These are phyloP conservation scores for Heterohyrax brucei DNA, from an alignment of 2,797 vertebrate genomes.

Conservation along the genomic window DNA sequence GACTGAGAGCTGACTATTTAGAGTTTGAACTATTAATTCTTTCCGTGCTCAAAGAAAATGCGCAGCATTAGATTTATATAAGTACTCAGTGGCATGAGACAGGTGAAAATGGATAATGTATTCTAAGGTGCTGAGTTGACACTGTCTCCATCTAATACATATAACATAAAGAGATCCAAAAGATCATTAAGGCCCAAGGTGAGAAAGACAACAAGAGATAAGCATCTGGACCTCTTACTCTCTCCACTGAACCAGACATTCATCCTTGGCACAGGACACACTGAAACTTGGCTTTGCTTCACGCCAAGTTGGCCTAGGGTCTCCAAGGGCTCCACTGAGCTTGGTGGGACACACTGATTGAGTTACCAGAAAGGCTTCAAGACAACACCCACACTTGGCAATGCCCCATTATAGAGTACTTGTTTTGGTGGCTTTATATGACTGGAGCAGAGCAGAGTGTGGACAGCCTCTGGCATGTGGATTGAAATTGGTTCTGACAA, in stretches of 20 bases:
- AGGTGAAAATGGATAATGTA: background rate
- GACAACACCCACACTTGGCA: constrained; percentile 24
- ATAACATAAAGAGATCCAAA: background rate
- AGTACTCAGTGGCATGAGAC: constrained; percentile 14
- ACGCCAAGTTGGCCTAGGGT: constrained; percentile 70
- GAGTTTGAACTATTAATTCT: constrained; percentile 37
- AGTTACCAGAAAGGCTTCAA: constrained; percentile 35
- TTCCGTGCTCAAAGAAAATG: constrained; percentile 18
- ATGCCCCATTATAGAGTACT: background rate
- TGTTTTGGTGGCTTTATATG: constrained; percentile 38
- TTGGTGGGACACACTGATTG: constrained; percentile 61
- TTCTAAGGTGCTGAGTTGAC: background rate
- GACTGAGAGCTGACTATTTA: background rate
- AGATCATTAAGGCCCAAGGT: constrained; percentile 60
- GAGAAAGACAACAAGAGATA: constrained; percentile 65
- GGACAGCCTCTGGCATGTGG: background rate
- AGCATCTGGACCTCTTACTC: constrained; percentile 66
- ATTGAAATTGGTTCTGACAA: constrained; percentile 65
- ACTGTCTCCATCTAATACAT: constrained; percentile 26
- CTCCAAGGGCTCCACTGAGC: constrained; percentile 65
- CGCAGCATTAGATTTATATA: constrained; percentile 33
- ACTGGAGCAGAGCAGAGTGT: background rate
- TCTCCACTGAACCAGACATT: constrained; percentile 65
- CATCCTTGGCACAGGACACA: constrained; percentile 9
- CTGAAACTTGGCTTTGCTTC: constrained; percentile 70